Evolutionary conservation across 2,113 vertebrate genomes (phyloP).

Genomic region (Chloebia gouldiae): DNA sequence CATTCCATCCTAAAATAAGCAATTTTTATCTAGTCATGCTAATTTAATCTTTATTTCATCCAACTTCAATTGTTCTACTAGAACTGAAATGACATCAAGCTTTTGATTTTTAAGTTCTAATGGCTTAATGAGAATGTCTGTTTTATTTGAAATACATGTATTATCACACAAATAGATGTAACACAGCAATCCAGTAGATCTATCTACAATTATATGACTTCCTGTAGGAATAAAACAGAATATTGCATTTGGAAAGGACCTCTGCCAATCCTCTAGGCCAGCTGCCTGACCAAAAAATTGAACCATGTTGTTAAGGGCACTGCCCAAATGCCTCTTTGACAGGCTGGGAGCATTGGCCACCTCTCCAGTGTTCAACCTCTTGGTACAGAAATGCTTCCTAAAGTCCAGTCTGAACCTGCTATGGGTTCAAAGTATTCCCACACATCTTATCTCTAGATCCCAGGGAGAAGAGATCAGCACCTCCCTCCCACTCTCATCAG

Average conservation of each 20-base stretch:
- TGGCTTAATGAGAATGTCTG: background rate
- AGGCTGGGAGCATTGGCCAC: background rate
- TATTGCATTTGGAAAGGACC: background rate
- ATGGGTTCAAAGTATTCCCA: background rate
- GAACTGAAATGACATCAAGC: background rate
- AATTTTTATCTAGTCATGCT: background rate
- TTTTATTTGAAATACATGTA: background rate
- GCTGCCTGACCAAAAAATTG: background rate
- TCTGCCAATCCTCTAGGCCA: background rate
- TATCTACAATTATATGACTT: background rate
- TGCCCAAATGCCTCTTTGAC: background rate
- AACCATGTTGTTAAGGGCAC: background rate
- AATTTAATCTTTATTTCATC: background rate
- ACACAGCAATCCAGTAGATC: background rate
- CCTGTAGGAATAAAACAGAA: background rate
- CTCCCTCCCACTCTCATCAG: background rate
- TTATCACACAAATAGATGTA: background rate
- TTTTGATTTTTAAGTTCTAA: background rate
- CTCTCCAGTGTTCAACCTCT: background rate
- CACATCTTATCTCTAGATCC: background rate
- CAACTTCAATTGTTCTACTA: background rate
- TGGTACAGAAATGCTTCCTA: background rate
- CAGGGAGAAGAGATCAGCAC: background rate
- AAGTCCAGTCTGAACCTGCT: background rate
- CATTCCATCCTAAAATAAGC: background rate